Percentiles rank a stretch among this genome's conserved stretches.
phyloP scores from a whole-genome alignment of 2,113 vertebrate genomes.

The Sturnira hondurensis region DNA sequence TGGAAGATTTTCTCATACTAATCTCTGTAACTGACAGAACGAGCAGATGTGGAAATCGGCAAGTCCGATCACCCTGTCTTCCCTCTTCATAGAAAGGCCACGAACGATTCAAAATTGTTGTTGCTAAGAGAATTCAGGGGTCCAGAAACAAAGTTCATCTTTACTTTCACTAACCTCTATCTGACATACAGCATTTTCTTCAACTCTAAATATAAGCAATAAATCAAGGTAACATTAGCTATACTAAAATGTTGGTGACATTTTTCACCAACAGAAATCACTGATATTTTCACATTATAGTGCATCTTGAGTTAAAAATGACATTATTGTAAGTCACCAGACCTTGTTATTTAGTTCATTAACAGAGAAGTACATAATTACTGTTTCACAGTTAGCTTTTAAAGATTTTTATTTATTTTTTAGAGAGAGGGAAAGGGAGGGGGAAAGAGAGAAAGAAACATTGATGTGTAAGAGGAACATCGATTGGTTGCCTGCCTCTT shows the following conservation, averaged over 20 bases:
- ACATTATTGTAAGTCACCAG: background rate
- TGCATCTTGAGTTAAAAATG: background rate
- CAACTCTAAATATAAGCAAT: background rate
- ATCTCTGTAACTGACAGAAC: background rate
- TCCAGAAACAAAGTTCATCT: background rate
- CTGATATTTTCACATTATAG: background rate
- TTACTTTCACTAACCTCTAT: too few relatives aligned
- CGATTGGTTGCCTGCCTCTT: too few relatives aligned
- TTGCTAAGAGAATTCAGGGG: background rate
- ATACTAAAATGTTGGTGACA: background rate
- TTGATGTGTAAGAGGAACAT: too few relatives aligned
- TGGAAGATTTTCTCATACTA: background rate
- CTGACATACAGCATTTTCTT: background rate
- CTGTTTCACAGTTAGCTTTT: background rate
- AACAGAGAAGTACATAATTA: background rate
- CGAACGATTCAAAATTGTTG: background rate
- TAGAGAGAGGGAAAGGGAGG: too few relatives aligned
- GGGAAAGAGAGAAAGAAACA: too few relatives aligned
- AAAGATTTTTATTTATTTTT: background rate
- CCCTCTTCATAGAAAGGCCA: background rate
- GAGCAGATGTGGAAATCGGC: background rate
- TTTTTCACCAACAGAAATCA: constrained; percentile 8
- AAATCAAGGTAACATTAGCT: background rate
- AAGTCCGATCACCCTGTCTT: background rate
- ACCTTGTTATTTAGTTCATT: background rate